A percentile compares a stretch with the other conserved stretches of the same genome.
Evolutionary conservation across 92 coral and sea anemone species (phyloP).

Genomic region (Phenganax stokvisi): DNA sequence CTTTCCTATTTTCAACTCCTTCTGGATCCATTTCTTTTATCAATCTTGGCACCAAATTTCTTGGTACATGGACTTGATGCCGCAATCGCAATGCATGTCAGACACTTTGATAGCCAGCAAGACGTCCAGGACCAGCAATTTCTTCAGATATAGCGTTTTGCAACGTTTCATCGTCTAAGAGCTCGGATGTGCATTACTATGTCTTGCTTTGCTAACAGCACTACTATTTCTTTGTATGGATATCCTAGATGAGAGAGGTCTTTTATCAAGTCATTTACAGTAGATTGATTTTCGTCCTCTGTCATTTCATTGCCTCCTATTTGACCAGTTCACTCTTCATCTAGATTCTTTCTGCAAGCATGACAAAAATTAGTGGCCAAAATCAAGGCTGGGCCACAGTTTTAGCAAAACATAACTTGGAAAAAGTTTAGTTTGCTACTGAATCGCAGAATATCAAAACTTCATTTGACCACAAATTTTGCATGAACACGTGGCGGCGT

Average conservation of each 20-base stretch:
- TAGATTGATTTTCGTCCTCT: not conserved
- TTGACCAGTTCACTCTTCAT: not conserved
- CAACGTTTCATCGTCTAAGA: constrained; percentile 4
- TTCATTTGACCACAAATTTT: no score
- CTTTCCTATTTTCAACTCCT: constrained; percentile 16
- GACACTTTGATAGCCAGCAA: constrained; percentile 34
- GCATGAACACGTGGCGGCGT: no score
- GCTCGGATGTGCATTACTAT: constrained; percentile 27
- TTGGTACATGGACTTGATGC: constrained; percentile 37
- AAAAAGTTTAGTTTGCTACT: no score
- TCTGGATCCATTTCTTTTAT: constrained; percentile 33
- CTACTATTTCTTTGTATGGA: constrained; percentile 15
- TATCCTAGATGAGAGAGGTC: constrained; percentile 26
- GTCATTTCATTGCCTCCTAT: not conserved
- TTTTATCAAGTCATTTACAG: constrained; percentile 5
- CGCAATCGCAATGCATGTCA: constrained; percentile 41
- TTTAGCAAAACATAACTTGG: constrained; percentile 2
- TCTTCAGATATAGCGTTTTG: constrained; percentile 20
- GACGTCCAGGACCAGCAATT: constrained; percentile 36
- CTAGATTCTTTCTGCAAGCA: not conserved
- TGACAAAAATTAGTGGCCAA: not conserved
- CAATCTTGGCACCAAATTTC: constrained; percentile 26
- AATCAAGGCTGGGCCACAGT: not conserved
- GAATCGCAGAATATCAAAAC: no score
- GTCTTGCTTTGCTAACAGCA: constrained; percentile 26